These are phyloP conservation scores for Drosophila kanekoi DNA, from an alignment of 2,888 invertebrate species.

Conservation along the genomic window DNA sequence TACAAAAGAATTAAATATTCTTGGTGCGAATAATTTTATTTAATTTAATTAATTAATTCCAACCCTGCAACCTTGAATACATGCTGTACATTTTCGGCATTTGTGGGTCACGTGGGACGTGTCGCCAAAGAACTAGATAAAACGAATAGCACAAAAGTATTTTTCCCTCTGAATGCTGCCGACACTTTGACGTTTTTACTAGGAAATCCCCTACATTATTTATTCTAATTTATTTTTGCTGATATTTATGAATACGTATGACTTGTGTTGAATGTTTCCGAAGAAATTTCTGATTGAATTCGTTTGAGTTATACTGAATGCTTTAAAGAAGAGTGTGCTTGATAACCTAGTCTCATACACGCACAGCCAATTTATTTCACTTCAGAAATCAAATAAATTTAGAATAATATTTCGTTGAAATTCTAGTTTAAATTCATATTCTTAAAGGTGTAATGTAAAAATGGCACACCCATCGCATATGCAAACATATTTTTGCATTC, in stretches of 20 bases:
- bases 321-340: too few relatives aligned
- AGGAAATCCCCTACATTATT: not conserved
- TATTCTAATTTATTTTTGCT: not conserved
- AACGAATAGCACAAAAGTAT: not conserved
- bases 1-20: too few relatives aligned
- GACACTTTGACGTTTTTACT: not conserved
- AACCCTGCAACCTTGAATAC: too few relatives aligned
- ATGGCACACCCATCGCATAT: too few relatives aligned
- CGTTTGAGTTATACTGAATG: not conserved
- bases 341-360: too few relatives aligned
- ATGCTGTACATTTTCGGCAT: too few relatives aligned
- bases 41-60: too few relatives aligned
- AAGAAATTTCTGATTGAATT: not conserved
- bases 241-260: not conserved
- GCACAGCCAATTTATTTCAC: too few relatives aligned
- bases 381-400: not conserved
- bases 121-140: too few relatives aligned
- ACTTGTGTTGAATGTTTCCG: not conserved
- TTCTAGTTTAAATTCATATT: not conserved
- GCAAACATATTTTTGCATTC: too few relatives aligned
- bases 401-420: not conserved
- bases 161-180: not conserved
- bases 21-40: too few relatives aligned
- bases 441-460: not conserved
- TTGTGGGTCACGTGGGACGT: too few relatives aligned